Base-by-base conservation (phyloP, 2,888 invertebrate species). In the Orthosia cruda region DNA sequence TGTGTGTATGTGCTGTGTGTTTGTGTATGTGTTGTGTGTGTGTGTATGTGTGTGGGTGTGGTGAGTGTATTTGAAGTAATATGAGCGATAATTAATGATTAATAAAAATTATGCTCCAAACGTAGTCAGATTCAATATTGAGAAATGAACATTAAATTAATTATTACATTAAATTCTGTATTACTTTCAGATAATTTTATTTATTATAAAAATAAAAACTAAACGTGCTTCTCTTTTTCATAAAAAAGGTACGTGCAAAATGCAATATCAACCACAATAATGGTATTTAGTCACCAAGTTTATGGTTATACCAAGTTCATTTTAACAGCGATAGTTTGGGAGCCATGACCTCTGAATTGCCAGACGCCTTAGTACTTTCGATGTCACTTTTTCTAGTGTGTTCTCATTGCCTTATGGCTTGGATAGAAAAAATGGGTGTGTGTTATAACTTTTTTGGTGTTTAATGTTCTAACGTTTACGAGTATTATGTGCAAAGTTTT, bases 331-430 rank as follows among this genome's bases (percentile, higher is more conserved):
- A 13, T 55, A 78, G 54, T 78, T 70, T 54, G 4, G 40, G 59
- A 54, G 78, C 61, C 49, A 26, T 71, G 61, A 71, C 50, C 45
- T 79, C 61, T 50, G 18, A 62, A 79, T 79, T 66, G 20, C 54
- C 20, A 59, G 54, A 73, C 64, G 59, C 49, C 59, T 61, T 20
- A 62, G 50, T 62, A 79, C 71, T 55, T 79, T 79, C 15, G n/a
- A 13, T 4, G 49, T 79, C 75, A 70, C 49, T 71, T 78, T 74
- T 61, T 79, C 50, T 50, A 50, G 71, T 55, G 71, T 50, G 71
- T 61, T 20, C 71, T 16, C 55, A 78, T 71, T 78, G 75, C 79
- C 45, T 71, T 75, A 75, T 71, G 71, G 75, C 20, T 61, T 79
- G 79, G 71, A 75, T 62, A 50, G 0, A 45, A 75, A 62, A 71